Evolutionary conservation across 1,140 invertebrate species (phyloP).

Genomic region (Dermatophagoides farinae): DNA sequence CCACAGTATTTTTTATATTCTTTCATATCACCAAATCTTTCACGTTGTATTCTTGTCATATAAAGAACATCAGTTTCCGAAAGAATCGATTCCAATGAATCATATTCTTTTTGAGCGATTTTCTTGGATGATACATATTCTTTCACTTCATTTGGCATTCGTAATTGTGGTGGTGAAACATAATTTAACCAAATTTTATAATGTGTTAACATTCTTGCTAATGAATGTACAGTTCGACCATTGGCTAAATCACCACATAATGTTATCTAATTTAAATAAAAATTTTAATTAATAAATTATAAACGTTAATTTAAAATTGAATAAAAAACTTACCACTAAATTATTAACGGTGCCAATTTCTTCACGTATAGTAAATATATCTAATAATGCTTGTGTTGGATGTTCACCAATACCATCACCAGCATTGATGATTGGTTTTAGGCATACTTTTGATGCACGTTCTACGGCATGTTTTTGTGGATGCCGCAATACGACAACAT

Average conservation of each 20-base stretch:
- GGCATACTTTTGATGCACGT: slow-evolving; percentile 49
- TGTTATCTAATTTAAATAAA: slow-evolving; percentile 28
- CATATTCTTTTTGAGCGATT: slow-evolving; percentile 48
- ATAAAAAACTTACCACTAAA: slow-evolving; percentile 37
- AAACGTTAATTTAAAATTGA: neutral
- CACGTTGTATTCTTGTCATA: slow-evolving; percentile 90
- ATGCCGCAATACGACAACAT: slow-evolving; percentile 82
- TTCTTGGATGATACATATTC: slow-evolving; percentile 54
- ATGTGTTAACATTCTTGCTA: slow-evolving; percentile 66
- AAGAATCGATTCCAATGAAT: slow-evolving; percentile 56
- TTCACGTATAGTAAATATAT: slow-evolving; percentile 93
- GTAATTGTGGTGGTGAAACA: slow-evolving; percentile 59
- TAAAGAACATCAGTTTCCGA: slow-evolving; percentile 88
- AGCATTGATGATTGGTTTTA: slow-evolving; percentile 85
- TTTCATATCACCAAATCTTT: slow-evolving; percentile 59
- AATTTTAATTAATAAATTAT: neutral
- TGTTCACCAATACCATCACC: slow-evolving; percentile 96
- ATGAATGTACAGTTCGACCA: slow-evolving; percentile 90
- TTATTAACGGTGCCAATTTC: slow-evolving; percentile 97
- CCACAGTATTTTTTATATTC: slow-evolving; percentile 76
- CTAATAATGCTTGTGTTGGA: slow-evolving; percentile 89
- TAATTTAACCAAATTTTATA: slow-evolving; percentile 76
- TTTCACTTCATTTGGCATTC: slow-evolving; percentile 69
- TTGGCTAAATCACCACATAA: slow-evolving; percentile 86
- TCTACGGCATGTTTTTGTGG: slow-evolving; percentile 71